phyloP scores from a whole-genome alignment of 92 coral and sea anemone species.

The Parazoanthus swiftii region DNA sequence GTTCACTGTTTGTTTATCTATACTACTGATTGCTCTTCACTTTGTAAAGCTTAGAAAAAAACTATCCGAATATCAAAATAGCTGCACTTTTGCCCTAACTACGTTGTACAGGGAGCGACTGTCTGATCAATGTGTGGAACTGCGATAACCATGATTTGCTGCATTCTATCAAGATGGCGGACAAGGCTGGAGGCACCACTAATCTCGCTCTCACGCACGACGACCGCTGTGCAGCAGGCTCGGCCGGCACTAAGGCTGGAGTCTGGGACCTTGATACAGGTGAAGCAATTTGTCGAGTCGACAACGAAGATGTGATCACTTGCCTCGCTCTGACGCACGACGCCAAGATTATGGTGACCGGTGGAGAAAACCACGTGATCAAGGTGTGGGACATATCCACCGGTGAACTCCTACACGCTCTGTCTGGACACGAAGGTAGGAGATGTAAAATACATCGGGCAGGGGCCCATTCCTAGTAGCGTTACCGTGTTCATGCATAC shows the following conservation, averaged over 20 bases:
- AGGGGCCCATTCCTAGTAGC: not conserved
- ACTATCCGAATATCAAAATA: too few species aligned
- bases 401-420: conserved; percentile 45
- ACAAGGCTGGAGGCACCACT: conserved; percentile 57
- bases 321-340: conserved; percentile 61
- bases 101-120: conserved; percentile 63
- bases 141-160: conserved; percentile 70
- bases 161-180: conserved; percentile 72
- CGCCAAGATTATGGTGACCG: conserved; percentile 57
- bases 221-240: conserved; percentile 63
- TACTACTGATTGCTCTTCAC: too few species aligned
- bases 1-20: too few species aligned
- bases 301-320: conserved; percentile 57
- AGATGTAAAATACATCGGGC: not conserved
- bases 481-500: too few species aligned
- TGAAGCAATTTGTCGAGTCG: conserved; percentile 58
- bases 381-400: conserved; percentile 55
- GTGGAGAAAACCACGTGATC: conserved; percentile 60
- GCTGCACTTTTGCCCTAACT: not conserved
- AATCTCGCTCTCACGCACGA: conserved; percentile 66
- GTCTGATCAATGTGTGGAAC: conserved; percentile 81
- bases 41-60: too few species aligned
- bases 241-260: conserved; percentile 62
- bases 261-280: conserved; percentile 91
- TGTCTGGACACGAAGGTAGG: conserved; percentile 76